Evolutionary conservation across 2,888 invertebrate genomes (phyloP), one percentile per base, ranked within the genome.

Genomic region (Unio pictorum): DNA sequence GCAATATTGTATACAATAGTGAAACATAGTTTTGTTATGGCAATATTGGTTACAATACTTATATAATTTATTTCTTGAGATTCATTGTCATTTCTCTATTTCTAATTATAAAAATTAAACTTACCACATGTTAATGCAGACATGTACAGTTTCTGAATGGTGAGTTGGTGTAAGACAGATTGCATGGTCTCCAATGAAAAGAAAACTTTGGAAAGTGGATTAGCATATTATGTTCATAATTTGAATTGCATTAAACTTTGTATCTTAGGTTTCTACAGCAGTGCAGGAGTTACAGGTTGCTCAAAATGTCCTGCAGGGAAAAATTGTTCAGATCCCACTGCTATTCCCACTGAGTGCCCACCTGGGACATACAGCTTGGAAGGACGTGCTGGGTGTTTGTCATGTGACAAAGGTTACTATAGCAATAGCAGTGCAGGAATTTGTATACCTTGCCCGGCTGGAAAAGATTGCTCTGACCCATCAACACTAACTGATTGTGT

Each of bases 221-320:
- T 15, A 11, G 8, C 15, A 15, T 45, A 3, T 45, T 15, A 11
- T 45, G 11, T 45, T 45, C 15, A 45, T 45, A 45, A 45, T 45
- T 45, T 45, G 45, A 45, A 45, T 45, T 45, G 15, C 57, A 7
- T 64, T 45, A 1, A 45, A 45, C 45, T 45, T 45, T 45, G 45
- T 45, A 45, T 45, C 45, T 45, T 45, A 66, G 75, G 75, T 5
- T 68, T 66, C 7, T 86, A 81, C 69, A 75, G 81, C 26, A 61
- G 64, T 23, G 72, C 74, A 17, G 82, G 81, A 20, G 62, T 80
- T 7, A 67, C 64, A 18, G 67, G 66, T 11, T 87, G 84, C 71
- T 78, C 73, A 26, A 63, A 74, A 20, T 88, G 87, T 76, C 82
- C 82, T 15, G 78, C 73, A 8, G 84, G 85, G 11, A 71, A 81